Base-by-base conservation (phyloP, 2,888 invertebrate species). In the Xylocampa areola region DNA sequence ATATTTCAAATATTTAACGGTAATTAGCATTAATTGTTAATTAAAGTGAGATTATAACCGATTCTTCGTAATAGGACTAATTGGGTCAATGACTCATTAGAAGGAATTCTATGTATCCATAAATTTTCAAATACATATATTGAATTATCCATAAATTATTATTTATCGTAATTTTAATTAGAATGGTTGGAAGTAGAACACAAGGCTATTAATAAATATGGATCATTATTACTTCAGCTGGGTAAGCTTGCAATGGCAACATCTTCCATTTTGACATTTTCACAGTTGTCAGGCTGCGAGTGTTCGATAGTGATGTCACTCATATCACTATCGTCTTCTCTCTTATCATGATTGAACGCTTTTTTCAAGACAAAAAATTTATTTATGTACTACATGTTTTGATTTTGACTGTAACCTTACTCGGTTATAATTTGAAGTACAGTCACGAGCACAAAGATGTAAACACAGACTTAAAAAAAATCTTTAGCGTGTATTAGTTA, bases 61-160 rank as follows among this genome's bases (percentile, higher is more conserved):
- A n/a, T n/a, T n/a, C 21, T 17, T 19, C 11, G n/a, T n/a, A 14
- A 14, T 53, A 35, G 30, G 55, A 44, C 4, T 62, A 44, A 44
- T 44, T 8, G 21, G 6, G 10, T 13, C 17, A 2, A n/a, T 48
- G 54, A 32, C 11, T 48, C 32, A 43, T 23, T 29, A 7, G 10
- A 10, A 23, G 37, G 41, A 43, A 55, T 17, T 27, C 11, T 6
- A 27, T 13, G n/a, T n/a, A n/a, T n/a, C n/a, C n/a, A n/a, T n/a
- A n/a, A n/a, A n/a, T n/a, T n/a, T n/a, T n/a, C n/a, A n/a, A n/a
- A n/a, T n/a, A n/a, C n/a, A n/a, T n/a, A n/a, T n/a, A n/a, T n/a
- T n/a, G n/a, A n/a, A 23, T 7, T n/a, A n/a, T 7, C 4, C 17
- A 32, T 16, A 5, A 4, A 21, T 4, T 21, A 21, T 21, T 21